Base-by-base conservation (phyloP, 2,888 invertebrate species). In the Dynastes tityus region DNA sequence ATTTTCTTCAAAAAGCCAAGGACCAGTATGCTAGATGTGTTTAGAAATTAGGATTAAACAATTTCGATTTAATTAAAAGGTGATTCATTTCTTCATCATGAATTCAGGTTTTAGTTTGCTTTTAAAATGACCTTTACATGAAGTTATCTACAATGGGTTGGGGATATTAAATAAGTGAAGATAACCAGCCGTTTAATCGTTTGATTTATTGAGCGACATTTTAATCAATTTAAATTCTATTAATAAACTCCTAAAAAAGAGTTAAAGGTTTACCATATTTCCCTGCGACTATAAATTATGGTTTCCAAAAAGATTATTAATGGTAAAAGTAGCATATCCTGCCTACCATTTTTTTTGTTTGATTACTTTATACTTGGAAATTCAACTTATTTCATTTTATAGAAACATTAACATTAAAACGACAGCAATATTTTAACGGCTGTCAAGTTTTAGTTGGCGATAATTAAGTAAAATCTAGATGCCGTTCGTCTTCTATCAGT, bases 401-500 rank as follows among this genome's bases (percentile, higher is more conserved):
- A 32, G 22, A 67, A 32, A 29, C 45, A 45, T 45, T 45, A 45
- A 45, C 11, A 49, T 49, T 67, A 67, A 49, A 32, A 22, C 32
- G 67, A 22, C 45, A 27, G 67, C 45, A 8, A 45, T 67, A 16
- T 45, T 45, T 67, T 67, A 45, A 49, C 49, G 67, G 16, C 67
- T 40, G 45, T 45, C 67, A 27, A 22, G 45, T 67, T 67, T 67
- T 67, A 45, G 67, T 45, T 67, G 45, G 49, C 45, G 67, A 49
- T 67, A 45, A 67, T 67, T 45, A 67, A 67, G 67, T 45, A 64
- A 64, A 11, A 64, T 64, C 29, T 32, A 45, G 27, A 64, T 16
- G 40, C 51, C 29, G 58, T 58, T 32, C 22, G 13, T 58, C 40
- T 73, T 40, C 58, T 73, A 73, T 73, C 73, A 58, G 73, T 73